phyloP scores from a whole-genome alignment of 2,888 invertebrate genomes.

The Exocentrus adspersus region DNA sequence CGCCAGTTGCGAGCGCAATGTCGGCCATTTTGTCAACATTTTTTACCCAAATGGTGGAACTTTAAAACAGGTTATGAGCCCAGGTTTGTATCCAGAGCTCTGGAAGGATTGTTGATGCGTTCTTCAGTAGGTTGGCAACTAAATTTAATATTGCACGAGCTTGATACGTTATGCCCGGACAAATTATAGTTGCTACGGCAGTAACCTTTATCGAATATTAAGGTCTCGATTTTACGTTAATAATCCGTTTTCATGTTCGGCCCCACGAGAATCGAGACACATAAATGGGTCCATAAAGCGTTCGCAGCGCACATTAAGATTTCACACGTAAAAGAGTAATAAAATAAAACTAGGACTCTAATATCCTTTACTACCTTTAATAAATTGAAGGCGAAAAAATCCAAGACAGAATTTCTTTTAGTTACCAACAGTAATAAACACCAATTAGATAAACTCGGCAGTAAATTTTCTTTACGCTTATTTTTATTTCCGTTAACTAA shows the following conservation, averaged over 20 bases:
- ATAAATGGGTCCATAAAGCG: background rate
- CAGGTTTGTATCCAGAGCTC: too few relatives aligned
- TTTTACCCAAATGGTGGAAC: too few relatives aligned
- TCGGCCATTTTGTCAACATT: too few relatives aligned
- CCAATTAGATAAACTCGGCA: conserved; percentile 10
- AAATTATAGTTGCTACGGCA: too few relatives aligned
- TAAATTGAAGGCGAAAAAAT: background rate
- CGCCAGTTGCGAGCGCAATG: background rate
- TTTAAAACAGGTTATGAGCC: too few relatives aligned
- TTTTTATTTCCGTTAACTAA: background rate
- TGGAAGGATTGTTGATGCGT: too few relatives aligned
- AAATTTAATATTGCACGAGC: background rate
- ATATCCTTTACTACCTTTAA: conserved; percentile 7
- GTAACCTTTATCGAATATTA: background rate
- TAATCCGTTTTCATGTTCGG: background rate
- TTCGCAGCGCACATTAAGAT: background rate
- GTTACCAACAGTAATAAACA: conserved; percentile 1
- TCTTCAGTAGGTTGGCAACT: too few relatives aligned
- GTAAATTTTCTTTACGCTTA: conserved; percentile 1
- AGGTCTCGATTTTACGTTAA: background rate
- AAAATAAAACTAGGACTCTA: conserved; percentile 3
- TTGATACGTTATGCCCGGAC: too few relatives aligned
- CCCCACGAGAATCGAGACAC: background rate
- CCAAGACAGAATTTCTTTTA: background rate
- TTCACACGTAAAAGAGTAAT: background rate